phyloP scores from a whole-genome alignment of 2,113 vertebrate genomes.

The Ptyas mucosa region DNA sequence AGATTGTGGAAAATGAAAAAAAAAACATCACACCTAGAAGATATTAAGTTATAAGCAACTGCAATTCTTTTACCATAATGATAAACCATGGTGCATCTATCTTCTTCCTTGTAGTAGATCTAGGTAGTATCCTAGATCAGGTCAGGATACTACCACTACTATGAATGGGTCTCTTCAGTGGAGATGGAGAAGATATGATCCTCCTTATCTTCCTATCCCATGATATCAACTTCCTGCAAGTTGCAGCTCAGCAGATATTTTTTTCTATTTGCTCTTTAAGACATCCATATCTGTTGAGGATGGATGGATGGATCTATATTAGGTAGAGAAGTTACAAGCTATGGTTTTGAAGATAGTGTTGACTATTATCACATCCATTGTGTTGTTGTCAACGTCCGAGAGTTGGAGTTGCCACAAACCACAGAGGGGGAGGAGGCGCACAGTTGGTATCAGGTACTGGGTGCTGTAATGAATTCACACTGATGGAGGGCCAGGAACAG shows the following conservation, averaged over 20 bases:
- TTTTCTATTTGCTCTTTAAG: neutral
- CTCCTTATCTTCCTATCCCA: neutral
- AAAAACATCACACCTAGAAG: neutral
- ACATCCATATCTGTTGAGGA: neutral
- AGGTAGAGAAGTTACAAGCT: neutral
- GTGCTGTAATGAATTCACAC: too few species aligned
- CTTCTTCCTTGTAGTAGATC: too few species aligned
- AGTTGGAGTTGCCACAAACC: too few species aligned
- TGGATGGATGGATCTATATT: neutral
- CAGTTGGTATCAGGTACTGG: too few species aligned
- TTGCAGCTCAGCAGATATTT: neutral
- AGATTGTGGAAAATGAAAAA: accelerated
- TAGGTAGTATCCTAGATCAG: too few species aligned
- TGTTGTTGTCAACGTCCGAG: neutral
- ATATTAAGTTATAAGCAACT: neutral
- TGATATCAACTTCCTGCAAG: neutral
- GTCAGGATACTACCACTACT: neutral
- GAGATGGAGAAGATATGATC: neutral
- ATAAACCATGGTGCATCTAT: neutral
- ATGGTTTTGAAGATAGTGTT: neutral
- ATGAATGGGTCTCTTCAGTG: neutral
- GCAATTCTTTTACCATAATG: neutral
- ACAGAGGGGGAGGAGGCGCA: too few species aligned
- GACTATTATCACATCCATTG: neutral
- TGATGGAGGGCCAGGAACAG: too few species aligned